These are phyloP conservation scores for Ceuthmochares aereus DNA, from an alignment of 2,113 vertebrate species.

Conservation along the genomic window DNA sequence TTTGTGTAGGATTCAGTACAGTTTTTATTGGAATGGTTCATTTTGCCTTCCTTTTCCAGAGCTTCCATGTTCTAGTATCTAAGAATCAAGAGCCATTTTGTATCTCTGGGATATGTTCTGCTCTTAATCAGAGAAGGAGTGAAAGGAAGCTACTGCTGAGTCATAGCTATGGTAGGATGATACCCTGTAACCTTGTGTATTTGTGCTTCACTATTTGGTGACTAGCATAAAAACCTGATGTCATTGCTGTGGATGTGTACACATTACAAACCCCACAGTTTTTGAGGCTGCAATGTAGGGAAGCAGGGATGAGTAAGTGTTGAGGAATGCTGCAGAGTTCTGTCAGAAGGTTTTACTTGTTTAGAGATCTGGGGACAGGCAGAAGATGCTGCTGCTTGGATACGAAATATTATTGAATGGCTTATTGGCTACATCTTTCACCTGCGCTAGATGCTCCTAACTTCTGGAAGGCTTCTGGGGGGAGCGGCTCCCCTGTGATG, in stretches of 20 bases:
- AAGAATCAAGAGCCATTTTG: neutral
- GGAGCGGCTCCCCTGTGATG: neutral
- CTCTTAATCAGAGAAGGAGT: neutral
- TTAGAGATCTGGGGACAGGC: neutral
- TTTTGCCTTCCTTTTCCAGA: neutral
- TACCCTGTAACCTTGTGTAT: neutral
- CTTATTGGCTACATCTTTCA: neutral
- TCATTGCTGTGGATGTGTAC: too few relatives aligned
- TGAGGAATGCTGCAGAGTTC: neutral
- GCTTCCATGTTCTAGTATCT: neutral
- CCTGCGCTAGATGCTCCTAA: neutral
- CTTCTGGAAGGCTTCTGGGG: neutral
- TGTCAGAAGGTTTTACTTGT: neutral
- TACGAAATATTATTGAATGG: neutral
- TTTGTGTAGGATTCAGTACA: constrained; percentile 74
- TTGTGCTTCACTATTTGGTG: neutral
- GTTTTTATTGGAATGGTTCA: constrained; percentile 30
- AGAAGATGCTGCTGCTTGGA: neutral
- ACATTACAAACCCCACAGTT: neutral
- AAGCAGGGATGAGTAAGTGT: neutral
- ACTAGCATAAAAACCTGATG: neutral
- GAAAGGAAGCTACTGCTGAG: neutral
- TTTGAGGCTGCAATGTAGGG: neutral
- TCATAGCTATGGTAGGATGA: accelerated
- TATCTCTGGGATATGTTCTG: neutral